Conservation (phyloP, 2,888 invertebrate genomes). For the Belgica antarctica region DNA sequence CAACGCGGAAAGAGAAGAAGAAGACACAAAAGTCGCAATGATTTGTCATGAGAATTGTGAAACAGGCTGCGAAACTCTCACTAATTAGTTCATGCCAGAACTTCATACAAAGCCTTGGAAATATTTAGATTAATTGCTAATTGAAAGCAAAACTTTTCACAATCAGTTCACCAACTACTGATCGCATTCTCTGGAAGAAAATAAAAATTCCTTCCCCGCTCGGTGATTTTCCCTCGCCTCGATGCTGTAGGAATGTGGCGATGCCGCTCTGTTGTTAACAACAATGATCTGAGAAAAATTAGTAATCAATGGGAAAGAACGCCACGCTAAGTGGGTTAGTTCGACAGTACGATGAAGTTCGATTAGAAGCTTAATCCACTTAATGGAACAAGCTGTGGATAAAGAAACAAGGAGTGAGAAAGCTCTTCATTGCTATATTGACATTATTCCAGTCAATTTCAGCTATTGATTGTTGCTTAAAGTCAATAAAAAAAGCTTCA, state of each 20-base stretch:
- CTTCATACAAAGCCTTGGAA: constrained; percentile 13
- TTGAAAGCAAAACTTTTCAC: constrained; percentile 11
- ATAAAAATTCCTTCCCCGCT: not conserved
- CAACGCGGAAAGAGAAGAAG: no score
- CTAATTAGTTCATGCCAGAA: not conserved
- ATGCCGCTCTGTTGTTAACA: not conserved
- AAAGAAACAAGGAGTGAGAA: not conserved
- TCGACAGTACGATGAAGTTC: no score
- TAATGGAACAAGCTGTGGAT: not conserved
- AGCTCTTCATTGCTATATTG: not conserved
- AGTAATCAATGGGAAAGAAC: no score
- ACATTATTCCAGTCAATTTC: no score
- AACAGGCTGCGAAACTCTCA: no score
- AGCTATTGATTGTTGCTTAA: no score
- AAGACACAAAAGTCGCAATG: no score
- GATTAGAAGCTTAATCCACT: no score
- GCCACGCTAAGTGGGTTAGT: no score
- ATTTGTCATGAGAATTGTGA: constrained; percentile 7
- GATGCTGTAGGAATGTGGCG: not conserved
- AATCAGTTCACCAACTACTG: not conserved
- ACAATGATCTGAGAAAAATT: constrained; percentile 14
- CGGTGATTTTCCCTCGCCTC: not conserved
- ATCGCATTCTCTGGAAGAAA: constrained; percentile 15
- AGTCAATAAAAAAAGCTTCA: no score
- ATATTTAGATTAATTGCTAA: constrained; percentile 28